Base-by-base conservation (phyloP, 2,113 vertebrate genomes). In the Cyprinodon brontotheroides region DNA sequence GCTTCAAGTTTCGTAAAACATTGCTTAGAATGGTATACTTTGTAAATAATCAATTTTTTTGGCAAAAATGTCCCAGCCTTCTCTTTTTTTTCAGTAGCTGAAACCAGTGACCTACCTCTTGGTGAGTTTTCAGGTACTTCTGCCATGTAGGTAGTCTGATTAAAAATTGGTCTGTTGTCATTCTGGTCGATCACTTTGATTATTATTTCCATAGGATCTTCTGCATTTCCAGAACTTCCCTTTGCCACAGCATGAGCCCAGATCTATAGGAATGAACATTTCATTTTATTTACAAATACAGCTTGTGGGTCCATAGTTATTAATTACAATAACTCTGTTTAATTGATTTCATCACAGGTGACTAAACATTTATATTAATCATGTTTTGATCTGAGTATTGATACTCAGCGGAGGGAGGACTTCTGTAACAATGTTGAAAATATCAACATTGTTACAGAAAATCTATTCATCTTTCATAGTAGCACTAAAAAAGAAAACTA, bases 91-190 rank as follows among this genome's bases (percentile, higher is more conserved):
- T 29, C 29, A 29, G 29, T 29, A 65, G 11, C 36, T 39, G 4
- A 64, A 39, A 10, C n/a, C 10, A 1, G 1, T 50, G 17, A 37
- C 29, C 17, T 89, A 94, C 94, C 88, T 65, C 0, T 68, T 13
- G 0, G 1, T 29, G 91, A 89, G 5, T 83, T 70, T 77, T 94
- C 94, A 15, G 84, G 38, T 47, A 94, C 92, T 40, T 79, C 53
- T 72, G 91, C 94, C 8, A 75, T 1, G 69, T 74, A 94, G 40
- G 74, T 85, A 65, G 78, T 39, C 67, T 92, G 12, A 11, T 17
- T 62, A 68, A 95, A 95, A 3, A 41, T 0, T 13, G 94, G 94
- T 1, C 20, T 78, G 77, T 94, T 94, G 87, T 95, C 94, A n/a
- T 94, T 95, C 76, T 77, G 53, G 70, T 95, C 94, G 0, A 83